phyloP scores from a whole-genome alignment of 2,797 vertebrate species.

The Labroides dimidiatus region DNA sequence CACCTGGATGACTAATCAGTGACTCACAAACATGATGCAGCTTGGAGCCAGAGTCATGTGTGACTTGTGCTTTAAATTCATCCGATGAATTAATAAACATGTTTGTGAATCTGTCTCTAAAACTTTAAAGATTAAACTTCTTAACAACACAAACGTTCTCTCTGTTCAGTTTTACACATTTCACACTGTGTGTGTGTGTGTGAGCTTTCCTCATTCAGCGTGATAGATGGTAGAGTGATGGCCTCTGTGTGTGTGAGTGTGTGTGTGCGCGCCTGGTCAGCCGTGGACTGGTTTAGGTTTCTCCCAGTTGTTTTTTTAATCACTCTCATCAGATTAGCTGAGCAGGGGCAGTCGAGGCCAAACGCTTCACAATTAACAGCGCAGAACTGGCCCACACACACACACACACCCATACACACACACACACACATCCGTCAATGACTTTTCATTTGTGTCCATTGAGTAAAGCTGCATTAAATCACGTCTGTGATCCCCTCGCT shows the following conservation, averaged over 20 bases:
- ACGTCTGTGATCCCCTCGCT: conserved; percentile 72
- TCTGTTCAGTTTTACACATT: conserved; percentile 6
- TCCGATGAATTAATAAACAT: conserved; percentile 29
- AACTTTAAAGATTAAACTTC: background rate
- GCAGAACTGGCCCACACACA: conserved; percentile 55
- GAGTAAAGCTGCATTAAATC: conserved; percentile 79
- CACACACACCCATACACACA: conserved; percentile 54
- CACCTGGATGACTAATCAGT: background rate
- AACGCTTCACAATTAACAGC: conserved; percentile 81
- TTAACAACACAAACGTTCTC: background rate
- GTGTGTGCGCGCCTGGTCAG: conserved; percentile 55
- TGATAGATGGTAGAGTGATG: conserved; percentile 31
- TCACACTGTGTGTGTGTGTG: conserved; percentile 43
- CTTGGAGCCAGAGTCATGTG: conserved; percentile 22
- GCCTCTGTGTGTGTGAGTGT: conserved; percentile 32
- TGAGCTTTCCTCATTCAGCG: conserved; percentile 26
- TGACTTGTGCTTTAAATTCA: conserved; percentile 18
- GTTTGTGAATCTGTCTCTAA: background rate
- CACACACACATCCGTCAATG: conserved; percentile 77
- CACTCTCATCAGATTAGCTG: conserved; percentile 84
- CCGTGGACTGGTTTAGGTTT: conserved; percentile 76
- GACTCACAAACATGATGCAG: background rate
- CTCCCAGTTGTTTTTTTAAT: conserved; percentile 82
- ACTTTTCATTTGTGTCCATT: conserved; percentile 80
- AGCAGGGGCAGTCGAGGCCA: conserved; percentile 80